Base-by-base conservation (phyloP, 2,113 vertebrate species). In the Origma solitaria region DNA sequence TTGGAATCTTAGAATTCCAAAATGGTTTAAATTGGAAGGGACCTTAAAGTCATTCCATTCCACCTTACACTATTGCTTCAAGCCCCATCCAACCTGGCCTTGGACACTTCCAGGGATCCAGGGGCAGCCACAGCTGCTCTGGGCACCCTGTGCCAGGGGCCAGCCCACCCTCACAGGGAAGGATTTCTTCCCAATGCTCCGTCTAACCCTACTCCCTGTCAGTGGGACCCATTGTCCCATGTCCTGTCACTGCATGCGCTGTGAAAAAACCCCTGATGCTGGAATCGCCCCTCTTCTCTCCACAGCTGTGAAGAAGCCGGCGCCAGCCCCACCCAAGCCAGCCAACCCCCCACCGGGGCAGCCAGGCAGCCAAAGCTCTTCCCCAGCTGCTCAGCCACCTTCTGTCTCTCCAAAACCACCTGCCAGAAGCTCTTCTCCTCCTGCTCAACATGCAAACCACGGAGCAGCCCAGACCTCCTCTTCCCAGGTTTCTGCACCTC, bases 241-340 rank as follows among this genome's bases (percentile, higher is more conserved):
- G 58, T 9, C 25, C 50, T 27, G 17, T 61, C 54, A 15, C 47
- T 45, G 11, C 14, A 3, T 27, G 37, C 47, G 31, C 65, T 54
- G 24, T 45, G 3, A 22, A 14, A 27, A 40, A 7, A 2, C 14
- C 10, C 10, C 10, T 35, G 42, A 23, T 28, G 17, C 6, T 77
- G 57, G n/a, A 15, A 25, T 88, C n/a, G 91, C 44, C 2, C 33
- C 25, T 84, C 27, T 92, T 94, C 19, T 69, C 42, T 80, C 82
- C 18, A 14, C 97, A 99, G 99, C 98, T 75, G 96, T 98, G 86
- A 99, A 99, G 84, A 99, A 99, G 91, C 99, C 99, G 6, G 99
- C 99, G 0, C 99, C 99, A 3, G 98, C 99, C 13, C 99, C 99
- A 51, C 99, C 99, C 7, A 99, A 99, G 84, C 99, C 99, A 18